A percentile compares a stretch with the other conserved stretches of the same genome.
These are phyloP conservation scores for Ditula angustiorana DNA, from an alignment of 2,888 invertebrate species.

Conservation along the genomic window DNA sequence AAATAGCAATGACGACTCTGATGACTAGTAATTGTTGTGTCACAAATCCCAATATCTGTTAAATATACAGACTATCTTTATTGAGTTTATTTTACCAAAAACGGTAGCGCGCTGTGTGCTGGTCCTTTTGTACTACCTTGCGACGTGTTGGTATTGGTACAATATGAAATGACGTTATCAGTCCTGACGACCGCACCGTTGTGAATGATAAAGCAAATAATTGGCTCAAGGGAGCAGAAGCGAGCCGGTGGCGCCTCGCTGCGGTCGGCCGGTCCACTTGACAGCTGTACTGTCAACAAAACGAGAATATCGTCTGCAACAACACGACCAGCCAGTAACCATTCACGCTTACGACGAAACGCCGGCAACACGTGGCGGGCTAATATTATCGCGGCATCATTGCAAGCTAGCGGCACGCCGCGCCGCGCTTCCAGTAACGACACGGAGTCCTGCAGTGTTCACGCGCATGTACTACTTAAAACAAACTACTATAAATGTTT, in stretches of 20 bases:
- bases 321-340: constrained; percentile 55
- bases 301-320: constrained; percentile 60
- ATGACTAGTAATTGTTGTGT: neutral
- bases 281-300: constrained; percentile 78
- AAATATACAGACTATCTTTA: neutral
- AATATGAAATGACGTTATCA: constrained; percentile 67
- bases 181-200: constrained; percentile 55
- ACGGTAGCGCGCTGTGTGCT: neutral
- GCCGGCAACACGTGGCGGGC: constrained; percentile 75
- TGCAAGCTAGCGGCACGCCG: constrained; percentile 49
- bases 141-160: constrained; percentile 9
- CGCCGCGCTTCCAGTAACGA: constrained; percentile 55
- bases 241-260: constrained; percentile 57
- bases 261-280: constrained; percentile 54
- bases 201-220: constrained; percentile 69
- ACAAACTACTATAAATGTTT: constrained; percentile 74
- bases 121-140: neutral
- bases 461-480: constrained; percentile 60
- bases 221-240: constrained; percentile 39
- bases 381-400: constrained; percentile 70
- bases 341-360: constrained; percentile 74
- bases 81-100: neutral
- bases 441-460: constrained; percentile 56
- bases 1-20: constrained; percentile 13
- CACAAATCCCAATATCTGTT: constrained; percentile 2